Conservation (phyloP, 2,113 vertebrate genomes). For the Tachysurus vachellii region DNA sequence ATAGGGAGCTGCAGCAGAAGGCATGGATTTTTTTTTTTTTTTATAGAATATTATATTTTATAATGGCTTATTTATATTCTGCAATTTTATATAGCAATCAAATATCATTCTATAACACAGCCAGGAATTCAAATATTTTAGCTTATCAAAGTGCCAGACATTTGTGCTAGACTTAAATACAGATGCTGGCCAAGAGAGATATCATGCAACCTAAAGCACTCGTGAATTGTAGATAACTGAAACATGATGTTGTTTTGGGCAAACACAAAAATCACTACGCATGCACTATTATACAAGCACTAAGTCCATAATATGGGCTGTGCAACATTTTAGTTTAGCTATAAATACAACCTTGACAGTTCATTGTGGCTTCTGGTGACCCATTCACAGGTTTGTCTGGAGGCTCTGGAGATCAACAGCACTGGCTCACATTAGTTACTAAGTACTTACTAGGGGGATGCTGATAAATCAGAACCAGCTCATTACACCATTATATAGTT, state of each 20-base stretch:
- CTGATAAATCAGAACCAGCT: slow-evolving; percentile 12
- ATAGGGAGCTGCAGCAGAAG: background rate
- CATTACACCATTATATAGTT: slow-evolving; percentile 31
- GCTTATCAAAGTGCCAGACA: background rate
- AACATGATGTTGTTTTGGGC: background rate
- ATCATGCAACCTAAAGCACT: background rate
- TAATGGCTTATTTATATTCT: background rate
- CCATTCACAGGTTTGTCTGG: background rate
- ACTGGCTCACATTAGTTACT: background rate
- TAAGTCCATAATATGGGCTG: background rate
- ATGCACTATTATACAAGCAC: background rate
- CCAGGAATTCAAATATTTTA: background rate
- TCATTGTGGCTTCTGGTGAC: background rate
- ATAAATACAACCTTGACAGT: background rate
- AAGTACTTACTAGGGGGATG: slow-evolving; percentile 8
- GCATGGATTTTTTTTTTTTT: background rate
- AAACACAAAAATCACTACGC: background rate
- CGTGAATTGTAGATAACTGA: background rate
- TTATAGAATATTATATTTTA: background rate
- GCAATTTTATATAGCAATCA: background rate
- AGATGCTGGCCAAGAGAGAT: background rate
- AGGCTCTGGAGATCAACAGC: background rate
- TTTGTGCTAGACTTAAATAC: background rate
- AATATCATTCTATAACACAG: background rate
- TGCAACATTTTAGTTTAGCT: background rate